Base-by-base conservation (phyloP, 1,140 invertebrate species). In the Daktulosphaira vitifoliae region DNA sequence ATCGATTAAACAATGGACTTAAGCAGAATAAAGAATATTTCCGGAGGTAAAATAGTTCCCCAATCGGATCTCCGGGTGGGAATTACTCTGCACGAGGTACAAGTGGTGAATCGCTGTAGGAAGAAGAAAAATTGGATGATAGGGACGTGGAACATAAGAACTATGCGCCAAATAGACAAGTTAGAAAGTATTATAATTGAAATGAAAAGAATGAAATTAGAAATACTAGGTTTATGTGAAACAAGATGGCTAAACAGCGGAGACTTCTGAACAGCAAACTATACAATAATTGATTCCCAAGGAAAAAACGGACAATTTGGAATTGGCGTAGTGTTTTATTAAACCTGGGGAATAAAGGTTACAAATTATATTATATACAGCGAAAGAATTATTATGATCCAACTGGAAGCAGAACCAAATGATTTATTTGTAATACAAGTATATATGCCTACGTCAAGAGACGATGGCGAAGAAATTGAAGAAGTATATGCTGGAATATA, bases 111-210 rank as follows among this genome's bases (percentile, higher is more conserved):
- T 44, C n/a, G 2, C 42, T 18, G 42, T 44, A 44, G 42, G 42
- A n/a, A n/a, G n/a, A n/a, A n/a, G n/a, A n/a, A n/a, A n/a, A n/a
- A n/a, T n/a, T n/a, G n/a, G n/a, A n/a, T n/a, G n/a, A n/a, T n/a
- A n/a, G 59, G 8, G 25, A 68, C 64, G 48, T 65, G 62, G 67
- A 65, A 65, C 44, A 44, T 66, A 49, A 44, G 26, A 46, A 68
- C 48, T 42, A 46, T 68, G 20, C 44, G 51, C 39, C 22, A 54
- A 46, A 15, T 13, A 3, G 67, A 39, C 8, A 68, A 68, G 56
- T 16, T 65, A 16, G 54, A 54, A 52, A 56, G 66, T 23, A n/a
- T n/a, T n/a, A n/a, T n/a, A n/a, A n/a, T n/a, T n/a, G n/a, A n/a
- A n/a, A n/a, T n/a, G n/a, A n/a, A 65, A 11, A 67, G 50, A 65